Evolutionary conservation across 2,113 vertebrate species (phyloP), one percentile per base, ranked within the genome.

Genomic region (Poeciliopsis prolifica): DNA sequence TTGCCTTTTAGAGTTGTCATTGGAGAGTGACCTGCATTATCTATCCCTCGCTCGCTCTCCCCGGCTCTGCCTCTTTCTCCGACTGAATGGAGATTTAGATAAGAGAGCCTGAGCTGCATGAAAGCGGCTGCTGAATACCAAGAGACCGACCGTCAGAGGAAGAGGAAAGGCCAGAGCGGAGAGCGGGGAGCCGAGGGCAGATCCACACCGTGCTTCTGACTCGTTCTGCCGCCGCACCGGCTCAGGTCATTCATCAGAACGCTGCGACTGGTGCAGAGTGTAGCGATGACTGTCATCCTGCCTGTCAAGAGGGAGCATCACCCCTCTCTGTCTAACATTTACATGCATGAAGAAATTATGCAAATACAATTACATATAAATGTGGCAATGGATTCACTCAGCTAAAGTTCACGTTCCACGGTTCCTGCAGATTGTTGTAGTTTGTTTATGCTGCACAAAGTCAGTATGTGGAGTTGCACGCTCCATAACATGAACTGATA

Each of bases 11-110:
- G 90, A 85, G 79, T 83, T 82, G 91, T 90, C 90, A 89, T 92
- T 90, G 91, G 85, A 86, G 87, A 91, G 87, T 90, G 91, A 91
- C 91, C 91, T 89, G 91, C 79, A 90, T 92, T 92, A 92, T 92
- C 91, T 83, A 67, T 90, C 80, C 78, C 78, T 84, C 78, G 77
- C 86, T 84, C 75, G 33, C 85, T 81, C 83, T 70, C 74, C 48
- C 33, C 75, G 1, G 70, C 83, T 78, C 80, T 75, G 82, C 80
- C 88, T 89, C 75, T 89, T 75, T 87, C 86, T 81, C 79, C 26
- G 78, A 80, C 88, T 86, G 86, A 91, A 89, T 88, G 86, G 87
- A 90, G 91, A 90, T 89, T 89, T 91, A 92, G 91, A 92, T 92
- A 92, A 91, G 90, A 90, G 81, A 86, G 81, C 83, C 79, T 82